Conservation (phyloP, 2,797 vertebrate species). For the Gymnodraco acuticeps region DNA sequence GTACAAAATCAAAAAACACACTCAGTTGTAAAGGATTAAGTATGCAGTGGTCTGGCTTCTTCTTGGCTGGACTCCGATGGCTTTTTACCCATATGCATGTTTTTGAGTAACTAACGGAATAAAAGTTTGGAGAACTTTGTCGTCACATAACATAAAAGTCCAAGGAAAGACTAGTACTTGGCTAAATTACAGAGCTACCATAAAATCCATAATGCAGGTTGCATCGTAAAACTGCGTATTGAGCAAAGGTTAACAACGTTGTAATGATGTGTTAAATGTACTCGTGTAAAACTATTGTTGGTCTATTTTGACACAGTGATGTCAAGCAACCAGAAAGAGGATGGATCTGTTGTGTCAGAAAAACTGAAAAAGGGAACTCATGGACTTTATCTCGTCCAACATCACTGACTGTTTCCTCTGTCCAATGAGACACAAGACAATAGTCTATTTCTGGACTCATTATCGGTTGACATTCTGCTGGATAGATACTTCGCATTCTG, state of each 20-base stretch:
- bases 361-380: neutral
- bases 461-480: neutral
- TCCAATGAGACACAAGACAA: neutral
- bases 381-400: neutral
- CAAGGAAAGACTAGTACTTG: no score
- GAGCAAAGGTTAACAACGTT: no score
- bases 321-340: neutral
- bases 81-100: neutral
- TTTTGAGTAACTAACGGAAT: no score
- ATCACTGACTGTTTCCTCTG: neutral
- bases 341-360: neutral
- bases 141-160: no score
- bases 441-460: neutral
- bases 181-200: no score
- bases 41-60: neutral
- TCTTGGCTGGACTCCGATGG: neutral
- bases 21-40: neutral
- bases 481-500: no score
- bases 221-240: no score
- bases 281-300: no score
- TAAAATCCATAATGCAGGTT: no score
- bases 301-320: no score
- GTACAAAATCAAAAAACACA: neutral
- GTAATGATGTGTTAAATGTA: no score
- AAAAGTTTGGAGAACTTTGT: no score